Evolutionary conservation across 2,113 vertebrate species (phyloP).

Genomic region (Toxotes chatareus): DNA sequence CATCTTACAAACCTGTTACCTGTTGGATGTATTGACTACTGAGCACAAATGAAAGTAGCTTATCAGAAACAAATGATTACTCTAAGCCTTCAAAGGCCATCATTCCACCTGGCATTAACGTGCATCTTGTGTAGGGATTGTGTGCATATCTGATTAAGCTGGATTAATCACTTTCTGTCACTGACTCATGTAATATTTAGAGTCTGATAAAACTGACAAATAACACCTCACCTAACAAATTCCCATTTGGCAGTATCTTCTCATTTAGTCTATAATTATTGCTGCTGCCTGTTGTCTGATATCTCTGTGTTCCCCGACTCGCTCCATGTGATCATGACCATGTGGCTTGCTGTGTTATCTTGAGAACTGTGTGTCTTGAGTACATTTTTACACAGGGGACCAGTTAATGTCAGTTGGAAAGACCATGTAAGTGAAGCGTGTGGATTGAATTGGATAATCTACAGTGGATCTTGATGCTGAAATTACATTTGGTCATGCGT

Average conservation of each 20-base stretch:
- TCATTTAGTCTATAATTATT: background rate
- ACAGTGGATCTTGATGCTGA: background rate
- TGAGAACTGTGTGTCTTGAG: slow-evolving; percentile 1
- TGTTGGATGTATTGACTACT: slow-evolving; percentile 42
- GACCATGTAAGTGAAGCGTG: slow-evolving; percentile 22
- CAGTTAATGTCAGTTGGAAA: slow-evolving; percentile 37
- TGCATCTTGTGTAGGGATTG: slow-evolving; percentile 32
- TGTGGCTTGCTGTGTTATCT: background rate
- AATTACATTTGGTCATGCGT: slow-evolving; percentile 16
- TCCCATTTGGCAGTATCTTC: background rate
- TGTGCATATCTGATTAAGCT: slow-evolving; percentile 43
- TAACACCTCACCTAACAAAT: slow-evolving; percentile 15
- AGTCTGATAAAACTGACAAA: slow-evolving; percentile 25
- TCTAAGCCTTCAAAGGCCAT: slow-evolving; percentile 58
- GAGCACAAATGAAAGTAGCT: slow-evolving; percentile 38
- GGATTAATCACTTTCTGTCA: slow-evolving; percentile 49
- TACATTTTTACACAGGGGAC: slow-evolving; percentile 5
- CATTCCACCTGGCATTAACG: slow-evolving; percentile 39
- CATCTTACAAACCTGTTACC: slow-evolving; percentile 50
- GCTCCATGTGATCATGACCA: background rate
- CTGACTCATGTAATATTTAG: slow-evolving; percentile 25
- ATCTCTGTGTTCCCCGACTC: background rate
- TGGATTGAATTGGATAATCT: slow-evolving; percentile 29
- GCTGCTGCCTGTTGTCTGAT: background rate
- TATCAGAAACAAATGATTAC: slow-evolving; percentile 65